These are phyloP conservation scores for Amphimedon queenslandica DNA, from an alignment of 37 sponge, comb jelly and placozoan species.

Conservation along the genomic window DNA sequence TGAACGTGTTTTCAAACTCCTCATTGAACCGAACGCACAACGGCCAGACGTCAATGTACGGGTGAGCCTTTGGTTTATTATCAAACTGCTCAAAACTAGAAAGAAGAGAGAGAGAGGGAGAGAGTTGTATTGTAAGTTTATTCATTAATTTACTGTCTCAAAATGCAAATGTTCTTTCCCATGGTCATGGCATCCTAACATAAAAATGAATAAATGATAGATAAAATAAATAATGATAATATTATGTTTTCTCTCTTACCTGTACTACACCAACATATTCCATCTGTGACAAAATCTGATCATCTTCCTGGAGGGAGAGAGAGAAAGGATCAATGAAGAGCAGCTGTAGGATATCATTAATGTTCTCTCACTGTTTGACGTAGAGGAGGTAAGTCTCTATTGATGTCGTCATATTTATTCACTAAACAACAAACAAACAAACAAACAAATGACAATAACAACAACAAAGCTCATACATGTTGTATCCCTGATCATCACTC, in stretches of 20 bases:
- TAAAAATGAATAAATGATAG: neutral
- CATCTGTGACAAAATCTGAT: slow-evolving; percentile 45
- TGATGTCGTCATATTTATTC: slow-evolving; percentile 53
- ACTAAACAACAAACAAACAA: slow-evolving; percentile 20
- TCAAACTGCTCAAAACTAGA: slow-evolving; percentile 66
- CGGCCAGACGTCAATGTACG: slow-evolving; percentile 84
- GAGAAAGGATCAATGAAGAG: slow-evolving; percentile 1
- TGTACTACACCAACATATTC: slow-evolving; percentile 64
- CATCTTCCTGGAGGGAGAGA: slow-evolving; percentile 32
- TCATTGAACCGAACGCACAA: slow-evolving; percentile 43
- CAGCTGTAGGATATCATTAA: neutral
- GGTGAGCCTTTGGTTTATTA: slow-evolving; percentile 18
- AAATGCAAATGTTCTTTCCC: slow-evolving; percentile 91
- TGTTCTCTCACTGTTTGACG: slow-evolving; percentile 62
- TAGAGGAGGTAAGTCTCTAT: slow-evolving; percentile 37
- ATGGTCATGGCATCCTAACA: slow-evolving; percentile 79
- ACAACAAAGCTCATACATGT: neutral
- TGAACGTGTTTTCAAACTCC: slow-evolving; percentile 78
- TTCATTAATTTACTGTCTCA: slow-evolving; percentile 75
- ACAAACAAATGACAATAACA: neutral
- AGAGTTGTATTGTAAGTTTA: neutral
- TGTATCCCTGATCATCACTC: slow-evolving; percentile 42
- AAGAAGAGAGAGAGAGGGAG: neutral
- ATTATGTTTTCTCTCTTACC: slow-evolving; percentile 1
- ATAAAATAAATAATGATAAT: neutral